phyloP scores from a whole-genome alignment of 2,888 invertebrate genomes.

The Ypsolopha scabrella region DNA sequence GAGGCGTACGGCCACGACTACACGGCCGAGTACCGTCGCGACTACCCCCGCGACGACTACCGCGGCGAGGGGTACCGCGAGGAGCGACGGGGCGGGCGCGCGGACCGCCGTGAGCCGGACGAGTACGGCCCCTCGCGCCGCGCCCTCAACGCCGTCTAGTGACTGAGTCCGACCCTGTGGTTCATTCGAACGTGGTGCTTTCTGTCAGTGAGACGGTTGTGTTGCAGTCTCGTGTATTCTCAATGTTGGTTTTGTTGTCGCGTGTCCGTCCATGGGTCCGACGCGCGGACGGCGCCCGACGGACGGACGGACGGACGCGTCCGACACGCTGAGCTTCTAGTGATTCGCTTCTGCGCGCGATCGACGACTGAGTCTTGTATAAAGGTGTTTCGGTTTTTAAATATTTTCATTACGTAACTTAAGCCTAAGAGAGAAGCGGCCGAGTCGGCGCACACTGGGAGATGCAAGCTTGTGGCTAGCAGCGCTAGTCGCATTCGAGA shows the following conservation, averaged over 20 bases:
- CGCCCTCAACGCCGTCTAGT: conserved; percentile 81
- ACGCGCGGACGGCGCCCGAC: neutral
- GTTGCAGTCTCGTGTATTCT: conserved; percentile 1
- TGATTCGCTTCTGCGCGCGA: conserved; percentile 4
- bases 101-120: conserved; percentile 53
- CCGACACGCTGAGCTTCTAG: conserved; percentile 4
- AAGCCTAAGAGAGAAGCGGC: neutral
- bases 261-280: neutral
- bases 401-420: neutral
- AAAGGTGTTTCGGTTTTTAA: conserved; percentile 1
- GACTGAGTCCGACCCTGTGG: neutral
- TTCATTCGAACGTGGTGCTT: neutral
- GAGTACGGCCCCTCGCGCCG: conserved; percentile 75
- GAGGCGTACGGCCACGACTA: conserved; percentile 44
- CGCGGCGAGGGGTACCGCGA: conserved; percentile 53
- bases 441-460: conserved; percentile 2
- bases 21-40: conserved; percentile 33
- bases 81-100: conserved; percentile 44
- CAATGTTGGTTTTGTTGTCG: conserved; percentile 2
- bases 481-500: conserved; percentile 16
- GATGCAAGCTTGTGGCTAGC: conserved; percentile 12
- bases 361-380: conserved; percentile 7
- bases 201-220: conserved; percentile 1
- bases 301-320: neutral
- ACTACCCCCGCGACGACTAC: conserved; percentile 46